Percentiles rank a stretch among this genome's conserved stretches.
Evolutionary conservation across 2,797 vertebrate species (phyloP).

Genomic region (Psittacula derbiana): DNA sequence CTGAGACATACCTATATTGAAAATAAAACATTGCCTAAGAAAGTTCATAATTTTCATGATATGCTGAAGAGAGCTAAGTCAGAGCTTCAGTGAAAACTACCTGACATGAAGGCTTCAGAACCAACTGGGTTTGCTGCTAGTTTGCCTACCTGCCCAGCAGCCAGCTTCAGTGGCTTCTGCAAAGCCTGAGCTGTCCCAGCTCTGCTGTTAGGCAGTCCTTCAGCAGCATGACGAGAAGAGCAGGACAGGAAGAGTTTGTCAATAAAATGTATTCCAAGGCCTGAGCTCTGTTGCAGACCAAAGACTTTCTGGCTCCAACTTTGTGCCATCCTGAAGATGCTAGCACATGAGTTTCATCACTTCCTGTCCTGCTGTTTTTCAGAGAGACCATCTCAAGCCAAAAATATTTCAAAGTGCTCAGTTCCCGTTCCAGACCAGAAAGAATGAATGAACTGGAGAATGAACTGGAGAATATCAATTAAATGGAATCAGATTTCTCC

Average conservation of each 20-base stretch:
- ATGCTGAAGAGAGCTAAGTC: neutral
- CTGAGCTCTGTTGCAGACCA: neutral
- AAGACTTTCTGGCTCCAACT: neutral
- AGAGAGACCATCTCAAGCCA: neutral
- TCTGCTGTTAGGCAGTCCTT: neutral
- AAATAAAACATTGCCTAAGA: neutral
- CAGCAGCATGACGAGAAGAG: fast-evolving
- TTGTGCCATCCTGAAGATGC: neutral
- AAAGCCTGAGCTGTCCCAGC: fast-evolving
- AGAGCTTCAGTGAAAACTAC: neutral
- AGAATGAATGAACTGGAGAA: neutral
- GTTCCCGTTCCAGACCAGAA: neutral
- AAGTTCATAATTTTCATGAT: neutral
- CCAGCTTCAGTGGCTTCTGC: neutral
- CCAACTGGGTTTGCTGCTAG: fast-evolving
- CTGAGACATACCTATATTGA: neutral
- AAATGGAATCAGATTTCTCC: neutral
- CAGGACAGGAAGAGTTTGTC: neutral
- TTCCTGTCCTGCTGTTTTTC: neutral
- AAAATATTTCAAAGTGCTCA: neutral
- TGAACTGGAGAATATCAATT: neutral
- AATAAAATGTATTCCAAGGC: neutral
- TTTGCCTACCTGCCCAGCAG: neutral
- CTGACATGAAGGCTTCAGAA: neutral
- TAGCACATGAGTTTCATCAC: no score